Evolutionary conservation across 2,797 vertebrate genomes (phyloP), one percentile per base, ranked within the genome.

Genomic region (Peromyscus attwateri): DNA sequence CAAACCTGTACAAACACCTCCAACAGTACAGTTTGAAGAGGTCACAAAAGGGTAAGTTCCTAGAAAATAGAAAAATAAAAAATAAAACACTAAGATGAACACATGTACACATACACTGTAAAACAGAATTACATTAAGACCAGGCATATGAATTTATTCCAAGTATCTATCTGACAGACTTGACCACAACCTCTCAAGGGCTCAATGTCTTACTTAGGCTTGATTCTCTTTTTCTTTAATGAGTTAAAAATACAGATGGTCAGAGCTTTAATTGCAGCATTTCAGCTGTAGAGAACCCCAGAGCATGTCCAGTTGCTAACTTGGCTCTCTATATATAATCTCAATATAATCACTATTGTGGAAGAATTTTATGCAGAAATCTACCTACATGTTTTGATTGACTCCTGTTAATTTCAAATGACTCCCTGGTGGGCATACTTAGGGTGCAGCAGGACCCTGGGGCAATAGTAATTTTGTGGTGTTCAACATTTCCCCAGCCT

Each of bases 11-110:
- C 99, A 99, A 68, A 99, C 99, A 5, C 99, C 99, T 60, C 99
- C 99, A 97, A 99, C 99, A 1, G 99, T 99, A 98, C 99, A 99
- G 98, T 99, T 99, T 40, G 99, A 99, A 3, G 99, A 99, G 3
- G 99, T 99, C 98, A 99, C 99, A 90, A 99, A 99, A 3, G 99
- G 99, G 52, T 99, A 99, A 0, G 99, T 99, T 43, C 99, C 99
- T 99, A 98, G 13, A 94, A 97, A 94, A 92, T 0, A 94, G 81
- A 89, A 37, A 52, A 70, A 34, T 21, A 82, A 43, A 40, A 25
- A n/a, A 70, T 98, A 98, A 93, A 79, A 19, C 23, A 93, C 43
- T 40, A 93, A 73, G 82, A 91, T 76, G 77, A 17, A 52, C 29
- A 93, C 21, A 84, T 21, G 31, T 2, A 43, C 8, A 31, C 2